phyloP scores from a whole-genome alignment of 1,140 invertebrate genomes.

The Antheraea pernyi region DNA sequence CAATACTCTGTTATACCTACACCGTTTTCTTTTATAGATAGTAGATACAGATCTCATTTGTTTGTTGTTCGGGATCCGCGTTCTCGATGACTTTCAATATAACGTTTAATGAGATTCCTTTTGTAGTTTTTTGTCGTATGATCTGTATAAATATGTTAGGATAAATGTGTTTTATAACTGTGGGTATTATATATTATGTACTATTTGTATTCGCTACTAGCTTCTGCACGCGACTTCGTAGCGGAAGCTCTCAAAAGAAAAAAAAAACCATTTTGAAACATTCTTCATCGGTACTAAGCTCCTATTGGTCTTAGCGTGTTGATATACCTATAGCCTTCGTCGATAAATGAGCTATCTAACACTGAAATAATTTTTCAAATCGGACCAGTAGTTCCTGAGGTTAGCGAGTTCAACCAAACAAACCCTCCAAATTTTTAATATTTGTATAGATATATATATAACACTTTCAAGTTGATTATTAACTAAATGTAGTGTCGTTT shows the following conservation, averaged over 20 bases:
- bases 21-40: conserved; percentile 15
- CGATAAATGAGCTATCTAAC: too few species aligned
- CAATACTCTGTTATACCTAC: conserved; percentile 27
- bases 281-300: too few species aligned
- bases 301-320: too few species aligned
- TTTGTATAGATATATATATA: too few species aligned
- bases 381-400: too few species aligned
- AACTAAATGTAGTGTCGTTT: conserved; percentile 1
- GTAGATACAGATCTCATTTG: conserved; percentile 22
- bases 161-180: neutral
- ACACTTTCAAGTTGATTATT: too few species aligned
- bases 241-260: neutral
- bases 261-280: too few species aligned
- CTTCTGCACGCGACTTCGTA: too few species aligned
- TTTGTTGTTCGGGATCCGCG: conserved; percentile 29
- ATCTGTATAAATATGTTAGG: neutral
- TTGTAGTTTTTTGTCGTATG: neutral
- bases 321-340: too few species aligned
- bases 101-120: conserved; percentile 5
- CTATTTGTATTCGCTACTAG: neutral
- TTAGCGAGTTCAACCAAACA: too few species aligned
- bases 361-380: too few species aligned
- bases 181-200: neutral
- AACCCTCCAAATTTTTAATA: too few species aligned
- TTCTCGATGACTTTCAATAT: conserved; percentile 28